Percentiles rank a stretch among this genome's conserved stretches.
These are phyloP conservation scores for Ramphastos sulfuratus DNA, from an alignment of 2,113 vertebrate genomes.

Conservation along the genomic window DNA sequence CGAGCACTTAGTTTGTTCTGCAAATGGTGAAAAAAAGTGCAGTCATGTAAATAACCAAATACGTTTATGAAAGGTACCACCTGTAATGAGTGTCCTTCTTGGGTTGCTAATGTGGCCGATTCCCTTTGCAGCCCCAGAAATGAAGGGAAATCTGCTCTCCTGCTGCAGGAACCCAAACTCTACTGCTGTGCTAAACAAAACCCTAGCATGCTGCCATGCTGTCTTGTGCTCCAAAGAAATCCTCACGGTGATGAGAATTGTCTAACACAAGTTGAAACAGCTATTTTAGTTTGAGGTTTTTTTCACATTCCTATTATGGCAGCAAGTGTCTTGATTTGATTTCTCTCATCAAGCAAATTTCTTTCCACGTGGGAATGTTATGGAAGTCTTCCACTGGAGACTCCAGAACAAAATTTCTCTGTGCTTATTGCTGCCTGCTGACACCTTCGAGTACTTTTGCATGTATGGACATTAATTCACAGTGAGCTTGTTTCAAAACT, in stretches of 20 bases:
- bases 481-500: neutral
- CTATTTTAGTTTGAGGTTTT: neutral
- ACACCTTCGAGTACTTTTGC: neutral
- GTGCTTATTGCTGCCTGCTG: neutral
- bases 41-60: neutral
- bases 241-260: fast-evolving
- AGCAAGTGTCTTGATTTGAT: neutral
- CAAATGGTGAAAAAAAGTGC: neutral
- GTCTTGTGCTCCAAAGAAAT: neutral
- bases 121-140: neutral
- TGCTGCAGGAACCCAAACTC: neutral
- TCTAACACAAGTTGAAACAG: neutral
- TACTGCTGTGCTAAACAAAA: neutral
- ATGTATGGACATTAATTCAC: neutral
- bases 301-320: neutral
- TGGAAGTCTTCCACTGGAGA: neutral
- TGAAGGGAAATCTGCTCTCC: neutral
- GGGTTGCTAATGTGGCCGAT: neutral
- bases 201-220: neutral
- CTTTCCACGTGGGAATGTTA: neutral
- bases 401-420: neutral
- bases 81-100: neutral
- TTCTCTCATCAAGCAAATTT: neutral
- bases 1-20: neutral
- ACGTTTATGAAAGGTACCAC: neutral